A percentile compares a stretch with the other conserved stretches of the same genome.
phyloP scores from a whole-genome alignment of 2,888 invertebrate species.

The Heteromurus nitidus region DNA sequence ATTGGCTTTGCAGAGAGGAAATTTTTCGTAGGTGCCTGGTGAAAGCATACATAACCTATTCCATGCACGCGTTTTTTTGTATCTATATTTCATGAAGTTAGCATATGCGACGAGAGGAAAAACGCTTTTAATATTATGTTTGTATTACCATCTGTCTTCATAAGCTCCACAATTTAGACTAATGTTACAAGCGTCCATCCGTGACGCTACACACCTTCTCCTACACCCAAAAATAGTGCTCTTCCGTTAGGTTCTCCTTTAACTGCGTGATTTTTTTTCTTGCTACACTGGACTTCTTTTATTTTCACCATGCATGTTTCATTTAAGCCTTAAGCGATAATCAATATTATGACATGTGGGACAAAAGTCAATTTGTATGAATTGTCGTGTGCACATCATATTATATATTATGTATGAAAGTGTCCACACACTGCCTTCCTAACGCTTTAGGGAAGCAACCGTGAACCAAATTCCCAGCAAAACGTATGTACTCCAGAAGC shows the following conservation, averaged over 20 bases:
- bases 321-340: conserved; percentile 44
- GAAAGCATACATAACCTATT: background rate
- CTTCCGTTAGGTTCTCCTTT: conserved; percentile 11
- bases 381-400: conserved; percentile 22
- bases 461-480: too few species aligned
- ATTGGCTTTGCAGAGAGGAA: too few species aligned
- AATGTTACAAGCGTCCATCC: background rate
- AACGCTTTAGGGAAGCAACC: too few species aligned
- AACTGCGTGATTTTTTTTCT: conserved; percentile 9
- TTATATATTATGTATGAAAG: conserved; percentile 22
- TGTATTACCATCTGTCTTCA: conserved; percentile 49
- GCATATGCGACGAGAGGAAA: background rate
- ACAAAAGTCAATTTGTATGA: conserved; percentile 57
- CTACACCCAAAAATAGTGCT: background rate
- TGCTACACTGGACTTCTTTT: too few species aligned
- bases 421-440: background rate
- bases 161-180: conserved; percentile 11
- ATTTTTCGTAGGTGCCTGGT: background rate
- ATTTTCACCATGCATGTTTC: conserved; percentile 10
- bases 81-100: background rate
- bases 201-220: background rate
- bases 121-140: conserved; percentile 31
- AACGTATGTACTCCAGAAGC: too few species aligned
- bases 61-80: background rate
- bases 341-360: conserved; percentile 54